Conservation (phyloP, 2,797 vertebrate genomes). For the Eutrigla gurnardus region DNA sequence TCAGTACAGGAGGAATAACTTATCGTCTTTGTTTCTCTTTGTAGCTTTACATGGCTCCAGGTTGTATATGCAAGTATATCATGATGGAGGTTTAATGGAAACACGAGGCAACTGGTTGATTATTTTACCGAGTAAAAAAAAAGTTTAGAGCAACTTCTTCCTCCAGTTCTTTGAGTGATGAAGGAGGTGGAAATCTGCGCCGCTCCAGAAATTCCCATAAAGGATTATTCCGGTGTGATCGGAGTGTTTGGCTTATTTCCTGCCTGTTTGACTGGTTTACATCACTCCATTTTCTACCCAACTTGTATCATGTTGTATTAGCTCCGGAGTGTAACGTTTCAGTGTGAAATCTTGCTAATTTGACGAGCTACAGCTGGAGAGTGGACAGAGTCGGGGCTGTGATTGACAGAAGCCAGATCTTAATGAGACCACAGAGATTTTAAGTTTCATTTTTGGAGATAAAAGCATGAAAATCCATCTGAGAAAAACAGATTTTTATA, state of each 20-base stretch:
- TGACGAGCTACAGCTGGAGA: slow-evolving; percentile 7
- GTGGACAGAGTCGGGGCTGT: slow-evolving; percentile 15
- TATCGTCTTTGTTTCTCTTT: slow-evolving; percentile 41
- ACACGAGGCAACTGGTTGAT: slow-evolving; percentile 27
- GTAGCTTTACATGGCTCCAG: slow-evolving; percentile 22
- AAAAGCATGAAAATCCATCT: slow-evolving; percentile 16
- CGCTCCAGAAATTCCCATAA: slow-evolving; percentile 61
- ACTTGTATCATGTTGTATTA: slow-evolving; percentile 15
- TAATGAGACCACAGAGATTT: slow-evolving; percentile 21
- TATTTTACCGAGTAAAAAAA: slow-evolving; percentile 27
- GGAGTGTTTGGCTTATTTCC: slow-evolving; percentile 52
- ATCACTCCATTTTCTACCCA: slow-evolving; percentile 24
- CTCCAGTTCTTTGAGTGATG: slow-evolving; percentile 58
- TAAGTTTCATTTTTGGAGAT: slow-evolving; percentile 16
- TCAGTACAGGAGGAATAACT: slow-evolving; percentile 14
- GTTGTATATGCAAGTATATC: slow-evolving; percentile 28
- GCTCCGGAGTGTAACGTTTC: too few species aligned
- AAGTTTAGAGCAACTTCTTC: slow-evolving; percentile 35
- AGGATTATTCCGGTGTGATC: slow-evolving; percentile 59
- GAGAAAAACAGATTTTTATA: slow-evolving; percentile 8
- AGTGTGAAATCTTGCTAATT: not conserved
- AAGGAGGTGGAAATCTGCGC: slow-evolving; percentile 58
- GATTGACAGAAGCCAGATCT: slow-evolving; percentile 16
- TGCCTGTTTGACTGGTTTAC: slow-evolving; percentile 42
- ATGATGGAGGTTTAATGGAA: slow-evolving; percentile 43